phyloP scores from a whole-genome alignment of 2,888 invertebrate species.

The Napeogenes sylphis region DNA sequence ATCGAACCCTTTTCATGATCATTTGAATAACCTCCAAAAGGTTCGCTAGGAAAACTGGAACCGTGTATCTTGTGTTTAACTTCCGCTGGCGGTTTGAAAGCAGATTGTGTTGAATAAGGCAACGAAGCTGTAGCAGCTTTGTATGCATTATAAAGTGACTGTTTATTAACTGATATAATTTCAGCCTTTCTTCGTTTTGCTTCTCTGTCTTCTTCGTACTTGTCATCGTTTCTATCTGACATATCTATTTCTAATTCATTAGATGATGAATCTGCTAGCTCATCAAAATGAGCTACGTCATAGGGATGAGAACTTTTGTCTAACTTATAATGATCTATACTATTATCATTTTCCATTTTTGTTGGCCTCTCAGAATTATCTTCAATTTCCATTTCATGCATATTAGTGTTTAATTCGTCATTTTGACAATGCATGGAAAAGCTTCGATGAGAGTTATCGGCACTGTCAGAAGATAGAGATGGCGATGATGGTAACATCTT shows the following conservation, averaged over 20 bases:
- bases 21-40: constrained; percentile 85
- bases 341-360: constrained; percentile 53
- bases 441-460: constrained; percentile 81
- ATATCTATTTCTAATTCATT: constrained; percentile 88
- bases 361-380: constrained; percentile 34
- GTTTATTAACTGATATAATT: constrained; percentile 68
- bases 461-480: constrained; percentile 79
- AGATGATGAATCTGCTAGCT: constrained; percentile 86
- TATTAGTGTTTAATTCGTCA: constrained; percentile 47
- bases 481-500: constrained; percentile 82
- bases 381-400: constrained; percentile 39
- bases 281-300: constrained; percentile 86
- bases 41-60: constrained; percentile 78
- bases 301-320: constrained; percentile 79
- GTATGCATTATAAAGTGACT: constrained; percentile 75
- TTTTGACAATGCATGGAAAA: constrained; percentile 70
- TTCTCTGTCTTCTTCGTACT: constrained; percentile 78
- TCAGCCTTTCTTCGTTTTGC: constrained; percentile 73
- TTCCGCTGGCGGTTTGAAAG: constrained; percentile 87
- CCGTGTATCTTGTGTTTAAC: constrained; percentile 76
- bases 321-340: constrained; percentile 57
- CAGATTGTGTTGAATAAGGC: constrained; percentile 86
- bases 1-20: constrained; percentile 65
- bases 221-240: constrained; percentile 83
- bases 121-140: constrained; percentile 75